These are phyloP conservation scores for Drosophila melanica DNA, from an alignment of 1,140 invertebrate species.

Conservation along the genomic window DNA sequence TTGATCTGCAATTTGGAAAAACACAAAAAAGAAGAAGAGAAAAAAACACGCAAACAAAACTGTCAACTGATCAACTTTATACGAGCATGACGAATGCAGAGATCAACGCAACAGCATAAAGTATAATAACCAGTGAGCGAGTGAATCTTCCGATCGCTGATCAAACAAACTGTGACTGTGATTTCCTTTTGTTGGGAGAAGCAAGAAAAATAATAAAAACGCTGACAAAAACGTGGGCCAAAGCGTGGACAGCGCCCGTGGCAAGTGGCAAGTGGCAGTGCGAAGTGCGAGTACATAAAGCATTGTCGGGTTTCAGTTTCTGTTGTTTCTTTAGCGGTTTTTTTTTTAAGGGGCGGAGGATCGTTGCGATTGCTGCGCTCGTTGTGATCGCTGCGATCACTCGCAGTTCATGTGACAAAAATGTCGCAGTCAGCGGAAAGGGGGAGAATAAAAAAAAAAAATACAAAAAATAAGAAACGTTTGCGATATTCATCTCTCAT, in stretches of 20 bases:
- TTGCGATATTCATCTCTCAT: constrained; percentile 35
- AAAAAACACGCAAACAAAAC: constrained; percentile 23
- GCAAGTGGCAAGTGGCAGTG: constrained; percentile 7
- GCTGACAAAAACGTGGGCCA: constrained; percentile 25
- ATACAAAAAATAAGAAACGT: constrained; percentile 13
- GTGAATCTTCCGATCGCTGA: constrained; percentile 28
- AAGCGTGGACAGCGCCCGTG: constrained; percentile 1
- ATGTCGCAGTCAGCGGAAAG: constrained; percentile 44
- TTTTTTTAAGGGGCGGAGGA: not conserved
- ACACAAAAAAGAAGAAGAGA: constrained; percentile 11
- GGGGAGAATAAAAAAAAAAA: not conserved
- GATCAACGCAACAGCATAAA: constrained; percentile 33
- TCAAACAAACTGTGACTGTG: constrained; percentile 35
- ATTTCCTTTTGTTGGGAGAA: constrained; percentile 19
- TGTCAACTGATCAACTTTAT: constrained; percentile 50
- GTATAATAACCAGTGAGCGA: constrained; percentile 24
- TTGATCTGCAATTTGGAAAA: constrained; percentile 37
- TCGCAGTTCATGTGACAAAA: constrained; percentile 44
- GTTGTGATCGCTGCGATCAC: not conserved
- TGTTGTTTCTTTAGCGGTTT: constrained; percentile 4
- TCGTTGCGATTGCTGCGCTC: constrained; percentile 14
- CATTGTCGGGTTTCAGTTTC: constrained; percentile 38
- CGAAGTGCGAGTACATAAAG: constrained; percentile 46
- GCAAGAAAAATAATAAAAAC: constrained; percentile 26
- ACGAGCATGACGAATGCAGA: constrained; percentile 48